Evolutionary conservation across 1,140 invertebrate species (phyloP).

Genomic region (Papilio polyxenes): DNA sequence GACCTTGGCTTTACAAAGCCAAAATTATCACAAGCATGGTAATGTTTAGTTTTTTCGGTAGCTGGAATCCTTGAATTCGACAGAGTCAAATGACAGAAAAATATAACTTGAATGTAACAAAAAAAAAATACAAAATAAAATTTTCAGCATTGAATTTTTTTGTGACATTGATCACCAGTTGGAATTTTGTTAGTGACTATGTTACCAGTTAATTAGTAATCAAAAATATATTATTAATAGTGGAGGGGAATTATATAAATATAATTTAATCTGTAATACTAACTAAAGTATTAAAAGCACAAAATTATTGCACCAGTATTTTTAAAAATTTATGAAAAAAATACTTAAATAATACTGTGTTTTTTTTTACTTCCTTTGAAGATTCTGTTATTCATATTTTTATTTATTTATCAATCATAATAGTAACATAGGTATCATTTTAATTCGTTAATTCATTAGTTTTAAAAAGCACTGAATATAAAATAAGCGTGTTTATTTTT

Average conservation of each 20-base stretch:
- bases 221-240: background rate
- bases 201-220: background rate
- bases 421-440: background rate
- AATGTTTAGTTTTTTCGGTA: no score
- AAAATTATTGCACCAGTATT: background rate
- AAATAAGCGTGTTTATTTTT: background rate
- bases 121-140: background rate
- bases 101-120: background rate
- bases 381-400: background rate
- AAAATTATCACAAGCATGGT: no score
- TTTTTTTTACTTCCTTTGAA: background rate
- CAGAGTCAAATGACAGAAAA: no score
- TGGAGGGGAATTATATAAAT: background rate
- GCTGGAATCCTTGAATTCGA: no score
- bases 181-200: no score
- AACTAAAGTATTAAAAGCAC: background rate
- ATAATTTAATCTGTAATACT: background rate
- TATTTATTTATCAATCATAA: background rate
- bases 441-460: background rate
- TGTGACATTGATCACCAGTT: no score
- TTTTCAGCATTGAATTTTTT: no score
- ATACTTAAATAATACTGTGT: no score
- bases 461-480: conserved; percentile 6
- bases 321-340: background rate
- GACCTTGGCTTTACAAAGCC: background rate